Evolutionary conservation across 2,888 invertebrate genomes (phyloP).

Genomic region (Chironomus riparius): DNA sequence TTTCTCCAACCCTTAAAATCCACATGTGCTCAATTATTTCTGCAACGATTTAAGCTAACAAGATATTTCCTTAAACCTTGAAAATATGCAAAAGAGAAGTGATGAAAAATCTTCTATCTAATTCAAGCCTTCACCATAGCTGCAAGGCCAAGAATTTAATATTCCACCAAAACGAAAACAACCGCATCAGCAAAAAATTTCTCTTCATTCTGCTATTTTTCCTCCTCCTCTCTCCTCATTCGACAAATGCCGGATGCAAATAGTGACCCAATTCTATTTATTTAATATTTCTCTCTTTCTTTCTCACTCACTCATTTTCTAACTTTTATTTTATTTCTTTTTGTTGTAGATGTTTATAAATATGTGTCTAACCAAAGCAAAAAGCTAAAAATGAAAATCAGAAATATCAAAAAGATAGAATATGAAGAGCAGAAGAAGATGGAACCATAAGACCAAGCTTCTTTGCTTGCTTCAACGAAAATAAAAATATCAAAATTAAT

Average conservation of each 20-base stretch:
- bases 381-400: too few species aligned
- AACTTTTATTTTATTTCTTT: too few species aligned
- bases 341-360: too few species aligned
- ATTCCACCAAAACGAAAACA: neutral
- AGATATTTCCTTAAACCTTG: too few species aligned
- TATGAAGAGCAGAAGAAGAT: neutral
- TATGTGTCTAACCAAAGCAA: too few species aligned
- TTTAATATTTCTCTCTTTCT: neutral
- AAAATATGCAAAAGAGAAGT: neutral
- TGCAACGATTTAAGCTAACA: too few species aligned
- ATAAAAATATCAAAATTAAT: neutral
- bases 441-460: neutral
- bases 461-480: neutral
- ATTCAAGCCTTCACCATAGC: neutral
- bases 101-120: too few species aligned
- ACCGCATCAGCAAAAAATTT: neutral
- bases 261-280: neutral
- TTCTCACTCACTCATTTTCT: too few species aligned
- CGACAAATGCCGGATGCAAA: slow-evolving; percentile 1
- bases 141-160: neutral
- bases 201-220: neutral
- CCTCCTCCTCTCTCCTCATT: neutral
- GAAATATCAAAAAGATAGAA: too few species aligned
- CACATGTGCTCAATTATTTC: too few species aligned
- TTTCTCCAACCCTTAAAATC: too few species aligned